Percentiles rank a stretch among this genome's conserved stretches.
Conservation (phyloP, 2,797 vertebrate species). For the Smutsia temminckii region DNA sequence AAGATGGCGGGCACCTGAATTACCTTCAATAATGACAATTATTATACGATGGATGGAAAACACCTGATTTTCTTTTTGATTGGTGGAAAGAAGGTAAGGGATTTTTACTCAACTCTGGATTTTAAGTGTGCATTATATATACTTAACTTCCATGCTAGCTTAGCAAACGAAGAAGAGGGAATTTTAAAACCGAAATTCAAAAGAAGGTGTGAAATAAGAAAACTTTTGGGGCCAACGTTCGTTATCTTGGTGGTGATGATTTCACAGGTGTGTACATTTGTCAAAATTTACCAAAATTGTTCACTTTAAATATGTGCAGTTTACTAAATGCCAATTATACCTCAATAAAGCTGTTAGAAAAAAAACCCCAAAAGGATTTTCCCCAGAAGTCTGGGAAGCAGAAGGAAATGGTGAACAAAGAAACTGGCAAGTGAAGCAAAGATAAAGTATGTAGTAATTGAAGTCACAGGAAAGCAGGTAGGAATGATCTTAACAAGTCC, state of each 20-base stretch:
- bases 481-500: not conserved
- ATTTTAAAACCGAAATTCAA: not conserved
- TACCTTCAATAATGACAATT: not conserved
- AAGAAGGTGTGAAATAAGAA: conserved; percentile 8
- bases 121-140: not conserved
- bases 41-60: not conserved
- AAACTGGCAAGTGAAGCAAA: not conserved
- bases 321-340: not conserved
- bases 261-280: not conserved
- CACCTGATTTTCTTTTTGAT: not conserved
- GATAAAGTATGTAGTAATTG: not conserved
- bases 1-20: too few relatives aligned
- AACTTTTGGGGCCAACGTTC: not conserved
- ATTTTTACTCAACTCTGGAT: conserved; percentile 38
- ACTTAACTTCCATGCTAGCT: not conserved
- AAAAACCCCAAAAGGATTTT: not conserved
- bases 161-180: not conserved
- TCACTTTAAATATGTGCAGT: not conserved
- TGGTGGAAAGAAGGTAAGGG: not conserved
- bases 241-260: conserved; percentile 8
- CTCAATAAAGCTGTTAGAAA: not conserved
- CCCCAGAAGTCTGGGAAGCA: not conserved
- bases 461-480: not conserved
- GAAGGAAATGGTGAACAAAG: conserved; percentile 18
- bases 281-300: not conserved